A percentile compares a stretch with the other conserved stretches of the same genome.
Evolutionary conservation across 2,113 vertebrate species (phyloP).

Genomic region (Sinosuthora webbiana): DNA sequence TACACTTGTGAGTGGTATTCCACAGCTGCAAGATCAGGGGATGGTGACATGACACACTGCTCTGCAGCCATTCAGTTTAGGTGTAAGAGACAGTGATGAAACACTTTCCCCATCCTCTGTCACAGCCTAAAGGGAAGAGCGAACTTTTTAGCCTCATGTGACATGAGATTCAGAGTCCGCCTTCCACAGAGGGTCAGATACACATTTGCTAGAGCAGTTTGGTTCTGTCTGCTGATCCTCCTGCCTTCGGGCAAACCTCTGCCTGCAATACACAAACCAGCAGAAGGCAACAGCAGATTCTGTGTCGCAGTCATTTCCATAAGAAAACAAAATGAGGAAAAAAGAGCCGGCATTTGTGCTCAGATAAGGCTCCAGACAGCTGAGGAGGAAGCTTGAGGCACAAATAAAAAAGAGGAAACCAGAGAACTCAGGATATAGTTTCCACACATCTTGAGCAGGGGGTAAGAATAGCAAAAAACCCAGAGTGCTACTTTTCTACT

Average conservation of each 20-base stretch:
- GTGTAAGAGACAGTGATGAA: neutral
- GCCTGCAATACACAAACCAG: neutral
- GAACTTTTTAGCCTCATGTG: neutral
- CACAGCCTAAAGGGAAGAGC: neutral
- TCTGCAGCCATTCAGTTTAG: neutral
- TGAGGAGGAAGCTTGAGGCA: conserved; percentile 44
- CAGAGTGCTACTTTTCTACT: neutral
- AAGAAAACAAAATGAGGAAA: conserved; percentile 25
- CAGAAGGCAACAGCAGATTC: neutral
- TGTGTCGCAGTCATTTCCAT: neutral
- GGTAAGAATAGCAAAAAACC: conserved; percentile 6
- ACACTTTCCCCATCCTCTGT: neutral
- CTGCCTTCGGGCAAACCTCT: neutral
- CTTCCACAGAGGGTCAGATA: neutral
- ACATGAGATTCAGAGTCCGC: neutral
- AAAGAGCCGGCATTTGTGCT: neutral
- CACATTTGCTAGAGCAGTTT: neutral
- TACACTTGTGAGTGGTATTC: neutral
- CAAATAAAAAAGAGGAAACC: conserved; percentile 56
- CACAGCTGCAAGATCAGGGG: neutral
- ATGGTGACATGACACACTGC: accelerated
- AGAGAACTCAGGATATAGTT: conserved; percentile 39
- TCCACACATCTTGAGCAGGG: neutral
- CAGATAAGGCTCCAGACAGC: conserved; percentile 19
- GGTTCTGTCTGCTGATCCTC: neutral